Evolutionary conservation across 1,140 invertebrate species (phyloP).

Genomic region (Maniola jurtina): DNA sequence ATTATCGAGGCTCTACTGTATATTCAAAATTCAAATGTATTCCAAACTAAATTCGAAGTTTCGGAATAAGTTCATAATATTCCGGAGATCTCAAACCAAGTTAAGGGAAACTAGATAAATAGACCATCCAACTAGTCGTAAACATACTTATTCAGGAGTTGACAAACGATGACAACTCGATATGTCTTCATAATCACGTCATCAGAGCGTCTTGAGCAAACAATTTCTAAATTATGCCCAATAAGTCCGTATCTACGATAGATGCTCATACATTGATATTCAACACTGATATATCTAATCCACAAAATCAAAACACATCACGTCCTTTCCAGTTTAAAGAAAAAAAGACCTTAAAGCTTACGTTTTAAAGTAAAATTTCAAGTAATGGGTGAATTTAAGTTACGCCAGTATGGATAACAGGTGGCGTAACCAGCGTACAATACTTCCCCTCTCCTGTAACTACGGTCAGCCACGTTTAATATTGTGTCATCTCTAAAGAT

Average conservation of each 20-base stretch:
- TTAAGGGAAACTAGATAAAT: conserved; percentile 5
- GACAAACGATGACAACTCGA: conserved; percentile 30
- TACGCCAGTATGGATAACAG: background rate
- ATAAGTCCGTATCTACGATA: conserved; percentile 46
- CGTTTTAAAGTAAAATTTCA: background rate
- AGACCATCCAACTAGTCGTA: conserved; percentile 10
- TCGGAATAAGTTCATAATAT: background rate
- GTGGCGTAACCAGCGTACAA: conserved; percentile 32
- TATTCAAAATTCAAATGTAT: background rate
- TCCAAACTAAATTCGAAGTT: background rate
- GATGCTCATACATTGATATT: conserved; percentile 56
- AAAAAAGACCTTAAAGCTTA: conserved; percentile 1
- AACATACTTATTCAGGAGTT: conserved; percentile 22
- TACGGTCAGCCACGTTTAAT: conserved; percentile 42
- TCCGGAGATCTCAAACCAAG: background rate
- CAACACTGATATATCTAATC: conserved; percentile 52
- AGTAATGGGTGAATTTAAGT: background rate
- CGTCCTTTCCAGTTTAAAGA: background rate
- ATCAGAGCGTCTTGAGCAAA: conserved; percentile 41
- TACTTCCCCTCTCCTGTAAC: conserved; percentile 41
- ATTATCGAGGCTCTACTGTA: too few species aligned
- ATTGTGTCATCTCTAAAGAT: conserved; percentile 37
- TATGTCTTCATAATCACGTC: conserved; percentile 51
- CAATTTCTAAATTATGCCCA: conserved; percentile 56
- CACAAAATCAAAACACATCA: conserved; percentile 15